Base-by-base conservation (phyloP, 2,888 invertebrate species). In the Athalia circularis region DNA sequence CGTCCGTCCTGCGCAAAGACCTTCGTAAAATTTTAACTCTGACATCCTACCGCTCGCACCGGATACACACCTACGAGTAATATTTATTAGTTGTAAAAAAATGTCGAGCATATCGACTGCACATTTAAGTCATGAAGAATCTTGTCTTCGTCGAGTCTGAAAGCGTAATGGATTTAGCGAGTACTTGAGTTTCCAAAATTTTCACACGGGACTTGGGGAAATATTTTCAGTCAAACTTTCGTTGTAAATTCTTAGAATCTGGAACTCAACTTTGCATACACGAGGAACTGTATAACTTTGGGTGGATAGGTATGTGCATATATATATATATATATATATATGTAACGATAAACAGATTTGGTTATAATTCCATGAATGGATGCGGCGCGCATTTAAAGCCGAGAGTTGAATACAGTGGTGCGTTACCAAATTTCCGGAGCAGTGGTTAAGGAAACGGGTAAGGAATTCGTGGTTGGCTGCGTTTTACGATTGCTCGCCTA, bases 401-500 rank as follows among this genome's bases (percentile, higher is more conserved):
- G 47, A 48, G 52, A 29, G 11, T 13, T 15, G 72, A 57, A 59
- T 72, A 72, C 72, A 72, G 72, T 72, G 72, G 72, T 72, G 72
- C 72, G 72, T 72, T 72, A 72, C 72, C 72, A 57, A 75, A 64
- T 75, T 75, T 75, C 61, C 75, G 75, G 54, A 75, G 75, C 50
- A 75, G 43, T 64, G 62, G 75, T 47, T 61, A 75, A 75, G 75
- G 75, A 75, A 75, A 75, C 75, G 29, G 52, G 62, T 45, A 57
- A 61, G 62, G 50, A 50, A 64, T 75, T 62, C 64, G 48, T 75
- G 75, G 75, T 75, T 75, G 29, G 75, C 75, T 75, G 75, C 62
- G 62, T 75, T 75, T 75, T 75, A 75, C 75, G 75, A 75, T 75
- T 62, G 75, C 13, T 62, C 75, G 64, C 75, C 75, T 62, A 78